Base-by-base conservation (phyloP, 2,888 invertebrate genomes). In the Deilephila porcellus region DNA sequence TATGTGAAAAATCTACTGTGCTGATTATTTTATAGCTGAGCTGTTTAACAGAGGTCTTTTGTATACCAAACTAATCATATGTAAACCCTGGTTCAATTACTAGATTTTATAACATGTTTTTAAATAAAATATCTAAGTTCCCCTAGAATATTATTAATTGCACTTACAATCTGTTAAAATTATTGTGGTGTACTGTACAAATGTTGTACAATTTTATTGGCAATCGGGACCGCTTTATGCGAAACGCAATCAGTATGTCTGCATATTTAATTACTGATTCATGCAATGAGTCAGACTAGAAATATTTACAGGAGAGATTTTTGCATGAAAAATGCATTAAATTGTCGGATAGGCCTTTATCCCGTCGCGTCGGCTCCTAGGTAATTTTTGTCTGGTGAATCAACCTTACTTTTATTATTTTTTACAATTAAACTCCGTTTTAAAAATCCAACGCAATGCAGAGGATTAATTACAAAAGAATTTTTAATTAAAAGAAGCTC, bases 191-290 rank as follows among this genome's bases (percentile, higher is more conserved):
- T 29, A 19, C 7, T 19, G n/a, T 29, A 19, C 7, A n/a, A n/a
- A 19, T 63, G n/a, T 63, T 37, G 34, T 29, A 63, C 37, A 63
- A n/a, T 63, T 63, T 63, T 34, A 37, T 32, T 56, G 19, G 19
- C 34, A 63, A 34, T 63, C 37, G n/a, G 63, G 37, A n/a, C 37
- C 32, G 34, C 34, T 63, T 34, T 63, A 63, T 29, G 34, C 19
- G 37, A 63, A 63, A n/a, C 34, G 63, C 63, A 37, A 37, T 63
- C 37, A 37, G 8, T 19, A 19, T 32, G 34, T n/a, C n/a, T 37
- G 63, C 63, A 63, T 63, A 63, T 63, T 63, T 37, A 63, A 63
- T 63, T 63, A 63, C 19, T 63, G 34, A 63, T 63, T 63, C 34
- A 63, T 63, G 8, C 34, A 14, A 29, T 63, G 63, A 63, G 34